These are phyloP conservation scores for Seladonia tumulorum DNA, from an alignment of 2,888 invertebrate genomes.

Conservation along the genomic window DNA sequence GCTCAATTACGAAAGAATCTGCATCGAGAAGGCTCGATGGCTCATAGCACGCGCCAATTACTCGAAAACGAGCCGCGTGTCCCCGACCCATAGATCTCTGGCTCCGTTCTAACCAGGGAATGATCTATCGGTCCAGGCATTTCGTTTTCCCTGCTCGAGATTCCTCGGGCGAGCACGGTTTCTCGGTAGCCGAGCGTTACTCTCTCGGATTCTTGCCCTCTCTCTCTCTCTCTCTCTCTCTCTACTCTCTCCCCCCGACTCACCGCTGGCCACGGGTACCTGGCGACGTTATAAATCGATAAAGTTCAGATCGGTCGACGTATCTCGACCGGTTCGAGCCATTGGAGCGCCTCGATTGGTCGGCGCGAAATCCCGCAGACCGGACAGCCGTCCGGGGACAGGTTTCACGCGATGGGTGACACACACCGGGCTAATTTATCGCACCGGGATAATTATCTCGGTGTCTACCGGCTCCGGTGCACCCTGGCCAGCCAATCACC, in stretches of 20 bases:
- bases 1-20: constrained; percentile 7
- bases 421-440: constrained; percentile 78
- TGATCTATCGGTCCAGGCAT: constrained; percentile 64
- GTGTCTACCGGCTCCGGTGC: constrained; percentile 69
- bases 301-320: constrained; percentile 62
- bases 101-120: constrained; percentile 31
- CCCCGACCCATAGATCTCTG: constrained; percentile 18
- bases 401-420: constrained; percentile 78
- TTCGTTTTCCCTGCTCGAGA: constrained; percentile 58
- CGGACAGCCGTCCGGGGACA: constrained; percentile 72
- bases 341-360: constrained; percentile 69
- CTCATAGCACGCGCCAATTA: constrained; percentile 24
- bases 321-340: constrained; percentile 68
- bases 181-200: constrained; percentile 45
- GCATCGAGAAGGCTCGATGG: not conserved
- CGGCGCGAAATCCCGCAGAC: constrained; percentile 71
- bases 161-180: constrained; percentile 55
- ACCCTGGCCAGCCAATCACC: constrained; percentile 65
- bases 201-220: not conserved
- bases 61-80: constrained; percentile 21
- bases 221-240: no score
- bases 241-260: constrained; percentile 1
- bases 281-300: constrained; percentile 68
- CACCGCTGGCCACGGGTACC: constrained; percentile 29
- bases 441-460: constrained; percentile 78